A percentile compares a stretch with the other conserved stretches of the same genome.
These are phyloP conservation scores for Sphaerophoria rueppellii DNA, from an alignment of 2,888 invertebrate species.

Conservation along the genomic window DNA sequence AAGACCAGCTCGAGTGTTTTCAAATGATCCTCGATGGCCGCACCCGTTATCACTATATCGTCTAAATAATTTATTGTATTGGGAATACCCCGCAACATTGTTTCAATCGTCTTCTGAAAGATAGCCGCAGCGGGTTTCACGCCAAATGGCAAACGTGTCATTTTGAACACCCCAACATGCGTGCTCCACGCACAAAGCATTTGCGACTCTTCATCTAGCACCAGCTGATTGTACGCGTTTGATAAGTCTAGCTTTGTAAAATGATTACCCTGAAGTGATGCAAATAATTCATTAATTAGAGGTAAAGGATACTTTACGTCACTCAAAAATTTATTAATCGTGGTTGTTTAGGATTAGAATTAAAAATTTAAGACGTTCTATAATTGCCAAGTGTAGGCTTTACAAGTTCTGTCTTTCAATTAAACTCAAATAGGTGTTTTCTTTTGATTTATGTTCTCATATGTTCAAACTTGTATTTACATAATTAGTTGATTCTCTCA, in stretches of 20 bases:
- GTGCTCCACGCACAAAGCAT: constrained; percentile 73
- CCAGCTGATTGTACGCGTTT: constrained; percentile 77
- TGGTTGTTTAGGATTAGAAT: not conserved
- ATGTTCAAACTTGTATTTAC: too few relatives aligned
- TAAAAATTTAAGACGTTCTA: too few relatives aligned
- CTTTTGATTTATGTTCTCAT: too few relatives aligned
- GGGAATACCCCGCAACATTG: constrained; percentile 11
- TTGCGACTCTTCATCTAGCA: constrained; percentile 74
- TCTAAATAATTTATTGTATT: constrained; percentile 16
- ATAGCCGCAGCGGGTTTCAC: constrained; percentile 75
- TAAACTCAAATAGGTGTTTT: too few relatives aligned
- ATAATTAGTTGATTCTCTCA: too few relatives aligned
- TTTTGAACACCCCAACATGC: constrained; percentile 70
- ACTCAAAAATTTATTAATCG: constrained; percentile 12
- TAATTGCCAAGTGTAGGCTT: too few relatives aligned
- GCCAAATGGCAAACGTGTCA: constrained; percentile 77
- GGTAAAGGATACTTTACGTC: constrained; percentile 23
- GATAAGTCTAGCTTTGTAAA: constrained; percentile 76
- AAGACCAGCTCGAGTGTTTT: too few relatives aligned
- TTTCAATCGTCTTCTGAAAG: too few relatives aligned
- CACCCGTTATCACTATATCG: constrained; percentile 17
- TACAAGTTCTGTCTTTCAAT: too few relatives aligned
- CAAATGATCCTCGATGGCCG: constrained; percentile 5
- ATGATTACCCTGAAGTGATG: constrained; percentile 20
- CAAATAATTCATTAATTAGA: constrained; percentile 15